Percentiles rank a stretch among this genome's conserved stretches.
Conservation (phyloP, 1,140 invertebrate species). For the Uloborus diversus region DNA sequence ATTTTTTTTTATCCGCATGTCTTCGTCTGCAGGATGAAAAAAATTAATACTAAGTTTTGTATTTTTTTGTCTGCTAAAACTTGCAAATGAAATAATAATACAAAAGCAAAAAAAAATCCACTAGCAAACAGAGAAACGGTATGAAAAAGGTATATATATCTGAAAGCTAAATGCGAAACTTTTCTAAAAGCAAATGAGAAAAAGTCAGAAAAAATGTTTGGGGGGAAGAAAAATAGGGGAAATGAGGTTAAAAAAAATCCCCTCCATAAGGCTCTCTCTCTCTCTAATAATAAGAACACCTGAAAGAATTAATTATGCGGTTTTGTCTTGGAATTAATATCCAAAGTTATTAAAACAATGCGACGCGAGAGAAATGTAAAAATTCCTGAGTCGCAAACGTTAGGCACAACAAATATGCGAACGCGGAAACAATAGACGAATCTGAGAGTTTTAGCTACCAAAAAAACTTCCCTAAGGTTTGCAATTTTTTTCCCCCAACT, state of each 20-base stretch:
- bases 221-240: not conserved
- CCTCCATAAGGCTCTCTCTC: not conserved
- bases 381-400: conserved; percentile 37
- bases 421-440: conserved; percentile 27
- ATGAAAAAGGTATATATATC: conserved; percentile 19
- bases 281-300: conserved; percentile 53
- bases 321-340: conserved; percentile 54
- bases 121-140: conserved; percentile 13
- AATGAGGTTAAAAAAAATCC: not conserved
- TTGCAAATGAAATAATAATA: conserved; percentile 56
- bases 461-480: conserved; percentile 40
- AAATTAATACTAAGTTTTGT: conserved; percentile 53
- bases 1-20: conserved; percentile 1
- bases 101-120: conserved; percentile 7
- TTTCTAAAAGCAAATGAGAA: conserved; percentile 31
- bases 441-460: not conserved
- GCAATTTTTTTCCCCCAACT: not conserved
- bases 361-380: conserved; percentile 29
- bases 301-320: conserved; percentile 57
- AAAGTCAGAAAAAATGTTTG: not conserved
- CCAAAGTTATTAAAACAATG: conserved; percentile 57
- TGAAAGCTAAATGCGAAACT: conserved; percentile 44
- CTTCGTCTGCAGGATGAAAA: no score
- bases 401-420: not conserved
- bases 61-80: conserved; percentile 4